Evolutionary conservation across 2,888 invertebrate species (phyloP), one percentile per base, ranked within the genome.

Genomic region (Crossocerus cetratus): DNA sequence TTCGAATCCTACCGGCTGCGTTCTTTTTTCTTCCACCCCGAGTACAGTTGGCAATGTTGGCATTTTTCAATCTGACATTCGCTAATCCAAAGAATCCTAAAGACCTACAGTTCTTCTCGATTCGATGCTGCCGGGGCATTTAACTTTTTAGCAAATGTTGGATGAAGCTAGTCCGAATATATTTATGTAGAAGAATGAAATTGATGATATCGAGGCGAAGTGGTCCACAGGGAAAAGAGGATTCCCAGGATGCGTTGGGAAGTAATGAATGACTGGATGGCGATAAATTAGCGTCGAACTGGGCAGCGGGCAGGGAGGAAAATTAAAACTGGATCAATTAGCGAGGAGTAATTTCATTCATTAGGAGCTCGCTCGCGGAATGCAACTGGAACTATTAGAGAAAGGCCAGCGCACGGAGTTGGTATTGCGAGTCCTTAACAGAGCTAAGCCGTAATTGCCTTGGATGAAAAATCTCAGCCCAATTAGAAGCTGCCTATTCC

Each of bases 1-100:
- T 95, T 95, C 95, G 95, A 95, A 94, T 95, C 95, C 95, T 95
- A 94, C 94, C 94, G 94, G 93, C 95, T 94, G 95, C 95, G 95
- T 53, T 32, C 16, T 43, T 49, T 61, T 61, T 65, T 61, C 44
- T 32, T 32, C 32, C 32, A 32, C 32, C 32, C 32, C 32, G 11
- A 5, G 32, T 32, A 32, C 32, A n/a, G n/a, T n/a, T n/a, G n/a
- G n/a, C n/a, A n/a, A 32, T 32, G 5, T 32, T 32, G 5, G 5
- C 5, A 32, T 32, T 32, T 32, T 5, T 11, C 32, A 32, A 32
- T 32, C 5, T 11, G 8, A 32, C 0, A 32, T 32, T 32, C 32
- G 5, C 32, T 8, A 8, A 32, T 32, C 32, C 11, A 32, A 32
- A 32, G 8, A 32, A 4, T 32, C 5, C 2, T 8, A 5, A 32